phyloP scores from a whole-genome alignment of 1,140 invertebrate genomes.

The Micrasema minimum region DNA sequence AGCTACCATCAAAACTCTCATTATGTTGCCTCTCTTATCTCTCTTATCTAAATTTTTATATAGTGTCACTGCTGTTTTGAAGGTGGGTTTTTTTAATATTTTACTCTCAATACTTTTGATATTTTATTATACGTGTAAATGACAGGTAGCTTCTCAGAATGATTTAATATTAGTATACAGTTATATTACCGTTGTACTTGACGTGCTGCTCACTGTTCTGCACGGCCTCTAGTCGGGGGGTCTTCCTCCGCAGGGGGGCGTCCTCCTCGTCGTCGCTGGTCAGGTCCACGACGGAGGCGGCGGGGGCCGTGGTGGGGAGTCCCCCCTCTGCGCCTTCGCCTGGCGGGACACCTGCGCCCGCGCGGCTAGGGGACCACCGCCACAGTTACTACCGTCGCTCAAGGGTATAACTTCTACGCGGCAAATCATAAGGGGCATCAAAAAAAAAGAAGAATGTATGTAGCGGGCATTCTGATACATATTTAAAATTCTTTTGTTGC shows the following conservation, averaged over 20 bases:
- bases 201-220: constrained; percentile 32
- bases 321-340: background rate
- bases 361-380: constrained; percentile 55
- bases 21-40: too few relatives aligned
- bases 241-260: constrained; percentile 62
- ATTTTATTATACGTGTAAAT: too few relatives aligned
- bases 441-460: background rate
- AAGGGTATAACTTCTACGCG: constrained; percentile 63
- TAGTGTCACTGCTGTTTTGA: too few relatives aligned
- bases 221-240: constrained; percentile 58
- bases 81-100: too few relatives aligned
- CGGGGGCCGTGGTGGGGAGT: constrained; percentile 45
- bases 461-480: background rate
- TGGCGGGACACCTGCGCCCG: constrained; percentile 52
- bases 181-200: constrained; percentile 46
- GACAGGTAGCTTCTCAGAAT: too few relatives aligned
- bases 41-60: too few relatives aligned
- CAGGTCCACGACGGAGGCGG: constrained; percentile 60
- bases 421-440: constrained; percentile 53
- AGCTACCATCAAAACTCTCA: too few relatives aligned
- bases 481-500: too few relatives aligned
- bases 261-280: constrained; percentile 66
- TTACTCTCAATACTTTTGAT: too few relatives aligned
- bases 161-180: too few relatives aligned
- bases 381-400: constrained; percentile 56